phyloP scores from a whole-genome alignment of 2,113 vertebrate genomes.

The Macquaria australasica region DNA sequence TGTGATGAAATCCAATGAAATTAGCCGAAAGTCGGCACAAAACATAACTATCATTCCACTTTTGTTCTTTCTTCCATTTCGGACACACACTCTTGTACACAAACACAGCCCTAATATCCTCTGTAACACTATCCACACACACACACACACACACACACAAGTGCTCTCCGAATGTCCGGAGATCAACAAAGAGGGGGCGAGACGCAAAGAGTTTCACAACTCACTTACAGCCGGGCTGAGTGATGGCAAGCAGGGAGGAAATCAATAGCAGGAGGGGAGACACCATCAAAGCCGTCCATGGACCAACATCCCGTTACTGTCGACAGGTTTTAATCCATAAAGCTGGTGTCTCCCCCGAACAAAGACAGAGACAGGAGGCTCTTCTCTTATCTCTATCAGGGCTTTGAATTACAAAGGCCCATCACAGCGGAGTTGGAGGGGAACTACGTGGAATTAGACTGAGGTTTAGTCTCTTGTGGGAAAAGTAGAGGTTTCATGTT shows the following conservation, averaged over 20 bases:
- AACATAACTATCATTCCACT: conserved; percentile 17
- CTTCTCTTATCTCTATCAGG: conserved; percentile 60
- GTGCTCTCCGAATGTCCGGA: conserved; percentile 48
- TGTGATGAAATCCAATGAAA: background rate
- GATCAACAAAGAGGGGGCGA: conserved; percentile 66
- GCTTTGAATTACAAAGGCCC: conserved; percentile 66
- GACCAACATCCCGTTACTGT: conserved; percentile 71
- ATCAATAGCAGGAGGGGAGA: conserved; percentile 81
- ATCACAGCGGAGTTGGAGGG: conserved; percentile 25
- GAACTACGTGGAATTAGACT: conserved; percentile 17
- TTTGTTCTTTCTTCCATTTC: background rate
- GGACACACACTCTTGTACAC: background rate
- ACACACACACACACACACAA: conserved; percentile 22
- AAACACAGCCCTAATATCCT: conserved; percentile 27
- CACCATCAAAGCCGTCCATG: conserved; percentile 79
- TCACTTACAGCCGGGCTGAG: conserved; percentile 78
- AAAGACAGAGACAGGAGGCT: conserved; percentile 58
- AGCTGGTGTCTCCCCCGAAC: conserved; percentile 62
- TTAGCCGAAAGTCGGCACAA: background rate
- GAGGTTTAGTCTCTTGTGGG: conserved; percentile 3
- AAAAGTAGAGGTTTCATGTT: conserved; percentile 31
- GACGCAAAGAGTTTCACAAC: conserved; percentile 78
- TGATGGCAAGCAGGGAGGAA: conserved; percentile 78
- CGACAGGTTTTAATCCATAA: conserved; percentile 78
- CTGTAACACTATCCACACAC: conserved; percentile 60